Evolutionary conservation across 2,797 vertebrate species (phyloP).

Genomic region (Pogonophryne albipinna): DNA sequence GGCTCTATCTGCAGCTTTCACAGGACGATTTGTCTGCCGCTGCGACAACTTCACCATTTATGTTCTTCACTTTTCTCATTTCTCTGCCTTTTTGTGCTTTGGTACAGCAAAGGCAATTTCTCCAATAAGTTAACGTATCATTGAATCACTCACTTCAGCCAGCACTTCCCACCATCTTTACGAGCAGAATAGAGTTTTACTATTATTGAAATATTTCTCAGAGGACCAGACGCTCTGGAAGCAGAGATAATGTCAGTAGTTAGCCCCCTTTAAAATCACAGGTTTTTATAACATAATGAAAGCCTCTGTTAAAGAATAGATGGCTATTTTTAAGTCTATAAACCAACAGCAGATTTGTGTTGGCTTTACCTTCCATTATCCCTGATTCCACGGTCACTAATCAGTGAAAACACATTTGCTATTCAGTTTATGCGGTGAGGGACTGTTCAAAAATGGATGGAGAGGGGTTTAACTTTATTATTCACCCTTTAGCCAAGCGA

Average conservation of each 20-base stretch:
- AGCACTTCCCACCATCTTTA: constrained; percentile 45
- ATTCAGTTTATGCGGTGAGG: not conserved
- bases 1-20: constrained; percentile 42
- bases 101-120: constrained; percentile 22
- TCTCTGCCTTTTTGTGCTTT: not conserved
- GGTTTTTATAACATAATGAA: not conserved
- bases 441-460: not conserved
- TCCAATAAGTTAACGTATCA: constrained; percentile 43
- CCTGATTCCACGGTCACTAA: not conserved
- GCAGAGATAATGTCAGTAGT: constrained; percentile 16
- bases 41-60: constrained; percentile 35
- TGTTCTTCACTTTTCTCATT: constrained; percentile 33
- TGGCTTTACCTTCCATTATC: not conserved
- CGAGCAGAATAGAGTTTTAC: constrained; percentile 40
- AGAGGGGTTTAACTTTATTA: not conserved
- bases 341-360: constrained; percentile 7
- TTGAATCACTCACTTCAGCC: constrained; percentile 34
- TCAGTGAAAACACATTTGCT: not conserved
- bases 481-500: not conserved
- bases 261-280: not conserved
- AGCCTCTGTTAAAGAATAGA: not conserved
- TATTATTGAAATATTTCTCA: constrained; percentile 34
- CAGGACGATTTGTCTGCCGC: constrained; percentile 37
- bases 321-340: constrained; percentile 11
- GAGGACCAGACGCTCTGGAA: constrained; percentile 22